Conservation (phyloP, 2,113 vertebrate species). For the Jacana jacana region DNA sequence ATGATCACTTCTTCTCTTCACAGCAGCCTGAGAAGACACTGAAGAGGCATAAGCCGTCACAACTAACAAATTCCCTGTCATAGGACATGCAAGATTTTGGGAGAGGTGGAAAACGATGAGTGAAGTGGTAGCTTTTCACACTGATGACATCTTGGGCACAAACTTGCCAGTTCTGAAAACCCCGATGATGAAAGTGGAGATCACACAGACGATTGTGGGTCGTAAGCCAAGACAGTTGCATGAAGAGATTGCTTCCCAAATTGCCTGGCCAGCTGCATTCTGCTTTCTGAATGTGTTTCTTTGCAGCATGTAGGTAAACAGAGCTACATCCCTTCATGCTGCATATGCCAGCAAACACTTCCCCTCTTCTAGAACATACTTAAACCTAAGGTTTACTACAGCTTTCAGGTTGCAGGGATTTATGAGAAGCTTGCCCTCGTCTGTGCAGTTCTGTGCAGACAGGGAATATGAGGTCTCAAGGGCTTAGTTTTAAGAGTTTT, state of each 20-base stretch:
- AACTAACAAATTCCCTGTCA: not conserved
- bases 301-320: not conserved
- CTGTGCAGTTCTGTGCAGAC: not conserved
- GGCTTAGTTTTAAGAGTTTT: conserved; percentile 11
- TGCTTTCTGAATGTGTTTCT: not conserved
- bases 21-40: not conserved
- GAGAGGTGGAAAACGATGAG: not conserved
- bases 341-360: not conserved
- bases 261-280: not conserved
- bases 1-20: not conserved
- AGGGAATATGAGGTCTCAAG: conserved; percentile 4
- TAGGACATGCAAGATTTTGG: not conserved
- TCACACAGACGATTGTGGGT: not conserved
- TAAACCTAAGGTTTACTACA: not conserved
- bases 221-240: not conserved
- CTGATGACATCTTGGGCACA: not conserved
- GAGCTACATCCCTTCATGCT: not conserved
- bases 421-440: not conserved
- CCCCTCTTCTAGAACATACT: not conserved
- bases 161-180: not conserved
- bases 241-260: not conserved
- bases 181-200: not conserved
- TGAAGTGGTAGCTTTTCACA: not conserved
- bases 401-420: not conserved
- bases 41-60: not conserved